Percentiles rank a stretch among this genome's conserved stretches.
phyloP scores from a whole-genome alignment of 2,113 vertebrate species.

The Megaptera novaeangliae region DNA sequence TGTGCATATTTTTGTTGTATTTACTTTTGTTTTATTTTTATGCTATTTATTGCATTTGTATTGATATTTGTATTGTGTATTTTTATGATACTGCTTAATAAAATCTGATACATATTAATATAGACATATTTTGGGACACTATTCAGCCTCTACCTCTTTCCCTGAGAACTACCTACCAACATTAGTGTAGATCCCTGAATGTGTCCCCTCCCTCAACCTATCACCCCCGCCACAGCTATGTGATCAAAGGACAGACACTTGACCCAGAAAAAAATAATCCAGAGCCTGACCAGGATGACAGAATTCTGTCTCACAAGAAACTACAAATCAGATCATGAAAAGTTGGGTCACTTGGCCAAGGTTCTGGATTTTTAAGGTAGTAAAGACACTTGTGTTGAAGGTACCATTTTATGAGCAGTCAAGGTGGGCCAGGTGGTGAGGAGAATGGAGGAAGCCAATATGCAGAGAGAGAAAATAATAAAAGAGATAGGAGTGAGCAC shows the following conservation, averaged over 20 bases:
- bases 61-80: background rate
- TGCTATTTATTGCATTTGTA: background rate
- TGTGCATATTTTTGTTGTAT: background rate
- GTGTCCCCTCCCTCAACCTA: background rate
- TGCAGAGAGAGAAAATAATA: background rate
- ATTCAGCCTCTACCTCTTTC: background rate
- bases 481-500: background rate
- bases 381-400: background rate
- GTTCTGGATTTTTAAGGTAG: background rate
- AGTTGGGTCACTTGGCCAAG: background rate
- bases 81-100: slow-evolving; percentile 2
- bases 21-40: background rate
- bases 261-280: background rate
- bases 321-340: background rate
- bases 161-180: background rate
- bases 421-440: background rate
- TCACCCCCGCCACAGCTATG: background rate
- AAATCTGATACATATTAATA: background rate
- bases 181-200: background rate
- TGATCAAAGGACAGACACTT: background rate
- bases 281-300: background rate
- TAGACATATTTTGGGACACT: background rate
- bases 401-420: background rate
- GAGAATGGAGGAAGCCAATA: background rate
- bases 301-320: background rate